Percentiles rank a stretch among this genome's conserved stretches.
Conservation (phyloP, 2,797 vertebrate species). For the Podarcis siculus region DNA sequence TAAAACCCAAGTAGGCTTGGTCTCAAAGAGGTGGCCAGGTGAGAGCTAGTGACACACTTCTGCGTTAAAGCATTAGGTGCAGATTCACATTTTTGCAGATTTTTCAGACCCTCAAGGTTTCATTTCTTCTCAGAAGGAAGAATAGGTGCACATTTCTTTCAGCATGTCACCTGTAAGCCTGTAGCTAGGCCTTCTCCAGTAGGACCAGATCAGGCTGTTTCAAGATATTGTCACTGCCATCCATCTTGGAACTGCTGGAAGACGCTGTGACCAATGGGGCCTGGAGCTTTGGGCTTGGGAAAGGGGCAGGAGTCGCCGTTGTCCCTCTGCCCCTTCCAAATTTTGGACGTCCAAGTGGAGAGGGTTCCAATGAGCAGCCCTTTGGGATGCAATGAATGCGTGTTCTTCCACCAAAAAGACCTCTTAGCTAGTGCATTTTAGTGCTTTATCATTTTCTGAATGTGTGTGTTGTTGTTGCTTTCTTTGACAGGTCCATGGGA, state of each 20-base stretch:
- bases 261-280: background rate
- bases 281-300: background rate
- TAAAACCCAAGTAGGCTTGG: background rate
- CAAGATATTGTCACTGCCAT: background rate
- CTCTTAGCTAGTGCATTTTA: background rate
- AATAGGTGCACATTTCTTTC: background rate
- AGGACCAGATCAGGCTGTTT: background rate
- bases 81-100: background rate
- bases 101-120: background rate
- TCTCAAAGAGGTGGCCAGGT: background rate
- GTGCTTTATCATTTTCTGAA: background rate
- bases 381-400: background rate
- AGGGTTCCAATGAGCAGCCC: background rate
- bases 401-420: background rate
- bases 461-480: background rate
- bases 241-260: background rate
- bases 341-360: background rate
- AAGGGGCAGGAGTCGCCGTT: too few relatives aligned
- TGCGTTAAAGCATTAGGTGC: background rate
- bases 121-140: background rate
- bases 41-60: background rate
- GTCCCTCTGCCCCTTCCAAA: background rate
- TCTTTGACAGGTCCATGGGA: slow-evolving; percentile 81
- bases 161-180: background rate
- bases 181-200: background rate